Evolutionary conservation across 2,113 vertebrate genomes (phyloP).

Genomic region (Hassar affinis): DNA sequence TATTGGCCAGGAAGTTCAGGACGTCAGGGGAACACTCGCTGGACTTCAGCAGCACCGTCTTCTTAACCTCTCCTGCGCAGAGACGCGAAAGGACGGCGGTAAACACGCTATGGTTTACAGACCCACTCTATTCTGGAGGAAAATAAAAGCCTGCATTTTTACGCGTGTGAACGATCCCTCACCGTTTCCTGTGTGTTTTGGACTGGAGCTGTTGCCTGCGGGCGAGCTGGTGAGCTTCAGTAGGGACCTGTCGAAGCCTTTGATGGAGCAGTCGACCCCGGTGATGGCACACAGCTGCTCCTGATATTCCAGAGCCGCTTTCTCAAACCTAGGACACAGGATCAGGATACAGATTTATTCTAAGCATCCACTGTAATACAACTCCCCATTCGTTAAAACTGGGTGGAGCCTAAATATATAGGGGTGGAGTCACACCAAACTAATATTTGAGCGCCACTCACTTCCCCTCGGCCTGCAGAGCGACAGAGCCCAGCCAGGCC

Average conservation of each 20-base stretch:
- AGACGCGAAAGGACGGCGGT: no score
- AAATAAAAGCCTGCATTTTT: background rate
- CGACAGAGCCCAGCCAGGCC: constrained; percentile 88
- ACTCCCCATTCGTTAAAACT: no score
- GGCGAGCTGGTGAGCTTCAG: constrained; percentile 80
- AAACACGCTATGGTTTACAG: background rate
- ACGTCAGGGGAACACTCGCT: constrained; percentile 90
- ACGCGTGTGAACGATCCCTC: constrained; percentile 37
- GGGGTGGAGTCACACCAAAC: background rate
- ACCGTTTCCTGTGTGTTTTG: constrained; percentile 90
- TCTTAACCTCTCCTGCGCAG: constrained; percentile 82
- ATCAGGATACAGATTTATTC: background rate
- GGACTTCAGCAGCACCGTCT: constrained; percentile 89
- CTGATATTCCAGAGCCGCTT: constrained; percentile 91
- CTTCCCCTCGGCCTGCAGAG: constrained; percentile 93
- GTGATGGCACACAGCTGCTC: constrained; percentile 92
- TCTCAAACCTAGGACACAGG: constrained; percentile 84
- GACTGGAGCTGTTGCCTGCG: constrained; percentile 81
- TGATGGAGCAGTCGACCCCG: constrained; percentile 88
- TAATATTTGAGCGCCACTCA: constrained; percentile 55
- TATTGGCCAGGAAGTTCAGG: constrained; percentile 92
- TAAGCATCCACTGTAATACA: background rate
- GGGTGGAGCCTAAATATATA: no score
- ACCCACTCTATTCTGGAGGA: background rate
- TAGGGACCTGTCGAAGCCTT: constrained; percentile 81